Evolutionary conservation across 2,797 vertebrate genomes (phyloP), one percentile per base, ranked within the genome.

Genomic region (Phalanger gymnotis): DNA sequence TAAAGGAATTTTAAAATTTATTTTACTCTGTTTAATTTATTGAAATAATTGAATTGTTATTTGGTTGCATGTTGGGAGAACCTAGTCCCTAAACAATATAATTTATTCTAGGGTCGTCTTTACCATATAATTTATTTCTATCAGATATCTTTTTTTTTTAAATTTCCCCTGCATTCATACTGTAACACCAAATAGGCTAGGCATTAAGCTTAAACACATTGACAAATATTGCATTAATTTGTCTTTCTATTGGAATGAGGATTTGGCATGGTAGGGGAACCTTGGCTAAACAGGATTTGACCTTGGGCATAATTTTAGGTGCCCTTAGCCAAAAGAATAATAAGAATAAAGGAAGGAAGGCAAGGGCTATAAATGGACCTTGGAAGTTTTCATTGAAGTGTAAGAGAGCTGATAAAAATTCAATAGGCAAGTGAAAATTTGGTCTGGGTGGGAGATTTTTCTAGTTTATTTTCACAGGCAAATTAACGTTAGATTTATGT

Each of bases 401-500:
- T 0, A 55, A 34, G 13, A 91, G 16, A 12, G 47, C 1, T 56
- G 11, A 25, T 94, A 28, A 93, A 90, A 94, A 66, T 54, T 96
- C 51, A 27, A n/a, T 27, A 55, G 55, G 53, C 13, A 94, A 55
- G 61, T n/a, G 2, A 3, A 92, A 27, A 95, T 2, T 95, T 96
- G 31, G 92, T 13, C 22, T 87, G 31, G 2, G 4, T 56, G 31
- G 66, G 81, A 90, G 27, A 40, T 25, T 93, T 93, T 54, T 57
- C 11, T 47, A 91, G 57, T 96, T 4, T 55, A n/a, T 93, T 12
- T 54, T 93, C 40, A 12, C 53, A 31, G 95, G 28, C 95, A 93
- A 93, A 47, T 56, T 92, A 27, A 94, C 96, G 89, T 90, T n/a
- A 94, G 90, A n/a, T 94, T 95, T 91, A 94, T 0, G 22, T 57